phyloP scores from a whole-genome alignment of 2,888 invertebrate species.

The Dioctria linearis region DNA sequence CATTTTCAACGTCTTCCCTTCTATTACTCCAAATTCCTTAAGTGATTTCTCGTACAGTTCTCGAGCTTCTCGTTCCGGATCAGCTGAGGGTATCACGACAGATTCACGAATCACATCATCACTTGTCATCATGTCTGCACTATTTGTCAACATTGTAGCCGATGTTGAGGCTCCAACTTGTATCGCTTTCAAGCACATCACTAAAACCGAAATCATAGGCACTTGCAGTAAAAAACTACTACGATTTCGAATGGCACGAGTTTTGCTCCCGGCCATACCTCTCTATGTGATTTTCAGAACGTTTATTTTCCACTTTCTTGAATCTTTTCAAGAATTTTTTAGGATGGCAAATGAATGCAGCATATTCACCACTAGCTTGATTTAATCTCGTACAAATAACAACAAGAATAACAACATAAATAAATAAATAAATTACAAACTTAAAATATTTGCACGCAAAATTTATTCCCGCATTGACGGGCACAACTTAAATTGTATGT shows the following conservation, averaged over 20 bases:
- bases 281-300: conserved; percentile 2
- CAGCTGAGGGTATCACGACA: conserved; percentile 68
- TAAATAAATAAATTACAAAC: not conserved
- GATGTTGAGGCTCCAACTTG: conserved; percentile 53
- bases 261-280: conserved; percentile 65
- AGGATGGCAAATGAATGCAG: not conserved
- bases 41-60: conserved; percentile 69
- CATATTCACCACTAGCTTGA: not conserved
- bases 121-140: conserved; percentile 60
- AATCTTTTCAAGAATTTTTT: not conserved
- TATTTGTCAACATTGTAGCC: conserved; percentile 54
- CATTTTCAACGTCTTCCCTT: conserved; percentile 63
- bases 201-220: conserved; percentile 61
- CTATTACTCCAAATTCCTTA: conserved; percentile 56
- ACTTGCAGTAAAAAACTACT: conserved; percentile 8
- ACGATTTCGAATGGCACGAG: conserved; percentile 59
- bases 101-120: conserved; percentile 65
- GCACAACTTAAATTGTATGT: conserved; percentile 41
- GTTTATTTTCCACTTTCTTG: conserved; percentile 5
- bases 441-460: conserved; percentile 16
- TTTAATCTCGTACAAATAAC: not conserved
- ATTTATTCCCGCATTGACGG: conserved; percentile 21
- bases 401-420: conserved; percentile 3
- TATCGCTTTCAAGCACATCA: conserved; percentile 58
- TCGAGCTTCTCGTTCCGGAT: conserved; percentile 70